Base-by-base conservation (phyloP, 1,140 invertebrate species). In the Leptinotarsa undecemlineata region DNA sequence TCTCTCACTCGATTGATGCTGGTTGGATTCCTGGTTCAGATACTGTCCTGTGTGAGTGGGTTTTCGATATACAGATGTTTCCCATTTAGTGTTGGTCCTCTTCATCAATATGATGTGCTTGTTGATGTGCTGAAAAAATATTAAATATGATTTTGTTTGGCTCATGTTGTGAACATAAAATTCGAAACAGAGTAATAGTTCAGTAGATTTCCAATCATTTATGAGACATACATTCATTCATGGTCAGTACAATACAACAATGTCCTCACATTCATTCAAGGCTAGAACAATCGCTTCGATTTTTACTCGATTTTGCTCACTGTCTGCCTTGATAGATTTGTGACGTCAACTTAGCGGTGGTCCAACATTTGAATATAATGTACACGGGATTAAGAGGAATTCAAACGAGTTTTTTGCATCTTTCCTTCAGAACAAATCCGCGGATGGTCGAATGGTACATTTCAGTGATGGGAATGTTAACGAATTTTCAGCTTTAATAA, bases 311-410 rank as follows among this genome's bases (percentile, higher is more conserved):
- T 68, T 68, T 68, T 47, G 15, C n/a, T 26, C 33, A 47, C 23
- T 68, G 23, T 68, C 66, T 23, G 20, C 71, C 21, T 76, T 82
- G 81, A 82, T 82, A 77, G 80, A 82, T 82, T 76, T 72, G 76
- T 82, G 81, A 82, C 80, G 77, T 81, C 76, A 75, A 74, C 74
- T 51, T 74, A 64, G 74, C 78, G 80, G 81, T 81, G 81, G 81
- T 82, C 81, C 76, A 78, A 77, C 75, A 82, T 82, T 82, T 82
- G 77, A 81, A 82, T 82, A 82, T 82, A 82, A 82, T 82, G 77
- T 78, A 78, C 70, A 73, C 21, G 14, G 51, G 14, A 61, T 61
- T 61, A 21, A 71, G 48, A 60, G 64, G 68, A 69, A 51, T 57
- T 57, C 17, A 57, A 57, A 57, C 51, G 15, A 57, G 51, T 57